Evolutionary conservation across 2,113 vertebrate species (phyloP), one percentile per base, ranked within the genome.

Genomic region (Hucho hucho): DNA sequence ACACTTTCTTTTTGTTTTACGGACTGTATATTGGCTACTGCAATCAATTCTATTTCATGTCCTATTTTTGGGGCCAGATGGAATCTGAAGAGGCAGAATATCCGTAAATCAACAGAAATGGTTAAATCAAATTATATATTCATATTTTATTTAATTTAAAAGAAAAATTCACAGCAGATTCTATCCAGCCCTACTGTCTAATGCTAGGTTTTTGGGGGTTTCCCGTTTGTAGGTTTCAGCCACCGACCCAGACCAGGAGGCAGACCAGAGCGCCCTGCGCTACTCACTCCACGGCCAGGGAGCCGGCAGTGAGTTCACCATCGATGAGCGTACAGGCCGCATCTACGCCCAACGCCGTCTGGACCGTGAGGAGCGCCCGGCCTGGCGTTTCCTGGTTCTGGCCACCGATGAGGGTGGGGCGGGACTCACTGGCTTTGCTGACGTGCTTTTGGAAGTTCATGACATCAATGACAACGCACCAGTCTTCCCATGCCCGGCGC

Each of bases 261-360:
- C 95, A 1, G 94, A 96, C 75, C 94, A 95, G 72, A 92, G 80
- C 4, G 93, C 93, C 72, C 88, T 97, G 29, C 92, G 80, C 9
- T 97, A 95, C 84, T 94, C 95, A 1, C 86, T 97, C 71, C 95
- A 96, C 0, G 96, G 96, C 0, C 95, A 96, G 64, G 96, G 96
- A 0, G 94, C 95, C 9, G 88, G 90, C 0, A 93, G 84, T 0
- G 94, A 96, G 56, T 97, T 97, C 87, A 93, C 90, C 75, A 95
- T 97, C 16, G 78, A 96, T 1, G 93, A 95, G 68, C 86, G 80
- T 61, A 94, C 90, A 0, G 96, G 95, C 0, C 89, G 90, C 70
- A 95, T 97, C 84, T 93, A 90, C 0, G 91, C 90, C 5, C 93
- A 93, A 11, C 91, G 76, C 11, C 92, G 86, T 12, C 71, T 97